phyloP scores from a whole-genome alignment of 1,140 invertebrate genomes.

The Riptortus pedestris region DNA sequence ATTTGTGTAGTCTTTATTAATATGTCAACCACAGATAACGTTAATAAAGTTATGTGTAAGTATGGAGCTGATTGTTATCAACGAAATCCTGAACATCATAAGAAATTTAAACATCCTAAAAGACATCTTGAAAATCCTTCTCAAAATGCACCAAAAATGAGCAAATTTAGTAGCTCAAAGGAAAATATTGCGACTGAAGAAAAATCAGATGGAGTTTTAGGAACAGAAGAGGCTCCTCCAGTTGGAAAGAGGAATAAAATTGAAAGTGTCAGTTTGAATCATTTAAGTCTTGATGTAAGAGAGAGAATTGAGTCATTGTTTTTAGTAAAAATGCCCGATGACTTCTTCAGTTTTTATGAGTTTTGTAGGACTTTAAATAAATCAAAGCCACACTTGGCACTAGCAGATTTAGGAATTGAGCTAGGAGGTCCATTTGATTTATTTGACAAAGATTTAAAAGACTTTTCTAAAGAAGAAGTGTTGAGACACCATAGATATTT shows the following conservation, averaged over 20 bases:
- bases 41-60: conserved; percentile 51
- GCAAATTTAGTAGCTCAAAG: neutral
- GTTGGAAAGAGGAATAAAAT: neutral
- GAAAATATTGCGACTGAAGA: neutral
- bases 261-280: neutral
- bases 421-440: conserved; percentile 84
- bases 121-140: conserved; percentile 31
- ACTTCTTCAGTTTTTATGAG: conserved; percentile 77
- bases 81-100: conserved; percentile 63
- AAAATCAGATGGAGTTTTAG: neutral
- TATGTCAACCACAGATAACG: conserved; percentile 32
- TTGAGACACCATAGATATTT: conserved; percentile 74
- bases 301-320: conserved; percentile 57
- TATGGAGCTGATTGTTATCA: conserved; percentile 75
- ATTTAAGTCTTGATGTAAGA: neutral
- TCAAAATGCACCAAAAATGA: conserved; percentile 5
- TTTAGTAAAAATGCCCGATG: conserved; percentile 73
- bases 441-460: conserved; percentile 52
- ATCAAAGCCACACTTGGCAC: conserved; percentile 48
- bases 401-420: conserved; percentile 53
- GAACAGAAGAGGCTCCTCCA: neutral
- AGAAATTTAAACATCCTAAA: conserved; percentile 66
- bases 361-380: conserved; percentile 58
- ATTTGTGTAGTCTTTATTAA: neutral
- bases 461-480: conserved; percentile 29